Conservation (phyloP, 1,140 invertebrate species). For the Andricus grossulariae region DNA sequence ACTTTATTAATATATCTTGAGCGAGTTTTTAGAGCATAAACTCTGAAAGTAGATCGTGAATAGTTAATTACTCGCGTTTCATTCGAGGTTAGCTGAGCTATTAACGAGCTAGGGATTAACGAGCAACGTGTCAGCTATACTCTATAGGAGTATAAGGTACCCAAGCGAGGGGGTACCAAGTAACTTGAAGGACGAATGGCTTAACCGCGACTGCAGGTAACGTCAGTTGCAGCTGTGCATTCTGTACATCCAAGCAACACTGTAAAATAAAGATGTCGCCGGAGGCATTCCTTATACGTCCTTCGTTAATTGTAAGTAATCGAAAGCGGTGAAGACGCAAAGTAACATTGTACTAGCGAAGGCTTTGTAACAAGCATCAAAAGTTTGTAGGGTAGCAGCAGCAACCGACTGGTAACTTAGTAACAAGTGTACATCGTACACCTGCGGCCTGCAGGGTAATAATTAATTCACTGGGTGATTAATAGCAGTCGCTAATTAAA, state of each 20-base stretch:
- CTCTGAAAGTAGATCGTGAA: conserved; percentile 14
- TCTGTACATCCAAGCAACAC: conserved; percentile 12
- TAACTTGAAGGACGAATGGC: conserved; percentile 14
- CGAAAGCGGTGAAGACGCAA: conserved; percentile 1
- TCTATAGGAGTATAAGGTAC: background rate
- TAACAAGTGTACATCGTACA: conserved; percentile 7
- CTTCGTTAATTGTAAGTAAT: conserved; percentile 14
- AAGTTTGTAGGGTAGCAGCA: conserved; percentile 7
- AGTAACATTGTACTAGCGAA: conserved; percentile 16
- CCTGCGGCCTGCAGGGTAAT: background rate
- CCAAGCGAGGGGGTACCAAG: background rate
- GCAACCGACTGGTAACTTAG: conserved; percentile 14
- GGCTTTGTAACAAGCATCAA: conserved; percentile 25
- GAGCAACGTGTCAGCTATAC: background rate
- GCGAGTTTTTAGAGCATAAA: background rate
- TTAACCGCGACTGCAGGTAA: conserved; percentile 13
- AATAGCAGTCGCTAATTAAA: conserved; percentile 8
- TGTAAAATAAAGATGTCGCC: conserved; percentile 26
- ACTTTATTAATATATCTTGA: background rate
- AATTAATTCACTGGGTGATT: conserved; percentile 4
- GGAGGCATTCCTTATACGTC: conserved; percentile 7
- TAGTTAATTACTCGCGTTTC: conserved; percentile 9
- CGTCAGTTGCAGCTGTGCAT: conserved; percentile 27
- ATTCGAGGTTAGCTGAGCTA: conserved; percentile 8
- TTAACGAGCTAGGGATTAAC: conserved; percentile 18